phyloP scores from a whole-genome alignment of 2,113 vertebrate genomes.

The Fulica atra region DNA sequence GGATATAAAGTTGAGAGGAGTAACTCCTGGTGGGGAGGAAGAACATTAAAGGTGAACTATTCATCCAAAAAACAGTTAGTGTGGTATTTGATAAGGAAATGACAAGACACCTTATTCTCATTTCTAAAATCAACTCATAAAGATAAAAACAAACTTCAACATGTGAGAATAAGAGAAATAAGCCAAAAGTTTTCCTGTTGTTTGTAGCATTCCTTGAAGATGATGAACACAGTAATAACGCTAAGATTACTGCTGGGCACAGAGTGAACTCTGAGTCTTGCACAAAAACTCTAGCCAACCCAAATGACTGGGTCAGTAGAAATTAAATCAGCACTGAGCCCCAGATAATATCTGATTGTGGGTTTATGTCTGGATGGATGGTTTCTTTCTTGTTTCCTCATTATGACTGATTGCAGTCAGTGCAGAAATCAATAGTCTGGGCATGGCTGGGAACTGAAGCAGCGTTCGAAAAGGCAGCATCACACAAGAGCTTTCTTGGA shows the following conservation, averaged over 20 bases:
- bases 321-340: conserved; percentile 66
- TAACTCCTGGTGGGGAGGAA: background rate
- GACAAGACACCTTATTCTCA: background rate
- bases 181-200: background rate
- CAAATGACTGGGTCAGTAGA: conserved; percentile 60
- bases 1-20: background rate
- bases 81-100: background rate
- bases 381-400: conserved; percentile 48
- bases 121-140: background rate
- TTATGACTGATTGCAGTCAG: conserved; percentile 68
- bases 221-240: conserved; percentile 50
- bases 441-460: conserved; percentile 36
- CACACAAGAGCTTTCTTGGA: conserved; percentile 36
- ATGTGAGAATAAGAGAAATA: background rate
- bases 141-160: background rate
- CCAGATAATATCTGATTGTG: conserved; percentile 54
- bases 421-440: conserved; percentile 70
- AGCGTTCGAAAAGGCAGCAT: conserved; percentile 30
- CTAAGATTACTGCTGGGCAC: background rate
- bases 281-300: background rate
- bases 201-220: background rate
- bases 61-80: background rate
- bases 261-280: background rate
- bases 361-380: conserved; percentile 50
- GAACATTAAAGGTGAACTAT: background rate